A percentile compares a stretch with the other conserved stretches of the same genome.
Conservation (phyloP, 2,113 vertebrate species). For the Dromas ardeola region DNA sequence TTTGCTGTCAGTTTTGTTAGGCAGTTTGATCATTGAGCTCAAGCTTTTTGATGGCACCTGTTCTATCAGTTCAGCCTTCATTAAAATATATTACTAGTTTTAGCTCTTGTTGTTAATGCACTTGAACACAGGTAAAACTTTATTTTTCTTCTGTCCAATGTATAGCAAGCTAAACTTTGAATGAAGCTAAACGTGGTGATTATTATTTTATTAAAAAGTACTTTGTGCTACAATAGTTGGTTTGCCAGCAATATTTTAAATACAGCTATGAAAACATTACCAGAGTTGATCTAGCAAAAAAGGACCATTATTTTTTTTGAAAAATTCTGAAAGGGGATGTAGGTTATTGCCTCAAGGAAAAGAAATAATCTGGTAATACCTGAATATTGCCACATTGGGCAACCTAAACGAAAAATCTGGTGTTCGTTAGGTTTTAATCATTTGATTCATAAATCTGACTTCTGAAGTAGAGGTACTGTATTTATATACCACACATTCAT, state of each 20-base stretch:
- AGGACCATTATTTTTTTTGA: neutral
- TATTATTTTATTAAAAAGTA: neutral
- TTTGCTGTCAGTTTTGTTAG: neutral
- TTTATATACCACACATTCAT: neutral
- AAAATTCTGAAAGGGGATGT: neutral
- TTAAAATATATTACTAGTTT: neutral
- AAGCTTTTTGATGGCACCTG: neutral
- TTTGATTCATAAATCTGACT: neutral
- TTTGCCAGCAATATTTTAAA: neutral
- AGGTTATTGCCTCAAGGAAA: neutral
- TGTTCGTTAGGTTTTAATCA: neutral
- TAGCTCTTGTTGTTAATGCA: neutral
- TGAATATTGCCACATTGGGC: neutral
- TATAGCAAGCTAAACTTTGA: neutral
- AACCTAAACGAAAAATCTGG: neutral
- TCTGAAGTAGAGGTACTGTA: neutral
- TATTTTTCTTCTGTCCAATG: neutral
- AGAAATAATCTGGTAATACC: neutral
- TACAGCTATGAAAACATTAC: neutral
- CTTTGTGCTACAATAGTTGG: neutral
- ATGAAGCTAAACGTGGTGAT: slow-evolving; percentile 16
- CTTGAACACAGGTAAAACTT: neutral
- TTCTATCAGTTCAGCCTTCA: neutral
- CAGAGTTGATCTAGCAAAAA: neutral
- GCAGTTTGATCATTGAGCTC: neutral